Evolutionary conservation across 2,113 vertebrate genomes (phyloP), one percentile per base, ranked within the genome.

Genomic region (Corythaixoides concolor): DNA sequence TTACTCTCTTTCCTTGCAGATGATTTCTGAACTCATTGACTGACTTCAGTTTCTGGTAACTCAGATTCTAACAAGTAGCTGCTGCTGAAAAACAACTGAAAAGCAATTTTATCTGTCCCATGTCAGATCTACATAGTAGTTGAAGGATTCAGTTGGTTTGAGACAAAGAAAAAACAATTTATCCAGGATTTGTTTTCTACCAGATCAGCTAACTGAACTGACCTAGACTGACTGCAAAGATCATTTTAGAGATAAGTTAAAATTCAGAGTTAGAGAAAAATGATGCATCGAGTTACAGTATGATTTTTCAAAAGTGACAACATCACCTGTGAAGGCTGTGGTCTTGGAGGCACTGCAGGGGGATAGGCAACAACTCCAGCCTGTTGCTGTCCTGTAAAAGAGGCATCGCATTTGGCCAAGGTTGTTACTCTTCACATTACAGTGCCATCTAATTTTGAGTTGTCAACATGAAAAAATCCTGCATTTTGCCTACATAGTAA

Each of bases 331-430:
- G 99, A 98, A 85, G 99, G 99, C 80, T 98, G 99, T 73, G 99
- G 99, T 95, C 99, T 98, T 70, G 99, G 99, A 97, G 99, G 99
- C 98, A 99, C 99, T 84, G 99, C 99, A 56, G 99, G 99, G n/a
- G 99, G 99, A 89, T 98, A 99, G 88, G 99, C 98, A 97, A 99
- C 99, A 50, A 98, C 97, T 88, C 98, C 98, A 89, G 99, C 59
- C 76, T 98, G 99, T 67, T 98, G 98, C 59, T 99, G 99, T 91
- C 99, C 99, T 97, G 96, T 32, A 79, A 82, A 77, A 93, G 66
- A 96, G 6, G n/a, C 8, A 95, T 2, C 15, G 1, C 4, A 12
- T 90, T 88, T 81, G 22, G 64, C 21, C 67, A 67, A 52, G 20
- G 28, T 8, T 53, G 7, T 62, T 90, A 89, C 22, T 80, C 53